Conservation (phyloP, 2,888 invertebrate genomes). For the Tenthredo distinguenda region DNA sequence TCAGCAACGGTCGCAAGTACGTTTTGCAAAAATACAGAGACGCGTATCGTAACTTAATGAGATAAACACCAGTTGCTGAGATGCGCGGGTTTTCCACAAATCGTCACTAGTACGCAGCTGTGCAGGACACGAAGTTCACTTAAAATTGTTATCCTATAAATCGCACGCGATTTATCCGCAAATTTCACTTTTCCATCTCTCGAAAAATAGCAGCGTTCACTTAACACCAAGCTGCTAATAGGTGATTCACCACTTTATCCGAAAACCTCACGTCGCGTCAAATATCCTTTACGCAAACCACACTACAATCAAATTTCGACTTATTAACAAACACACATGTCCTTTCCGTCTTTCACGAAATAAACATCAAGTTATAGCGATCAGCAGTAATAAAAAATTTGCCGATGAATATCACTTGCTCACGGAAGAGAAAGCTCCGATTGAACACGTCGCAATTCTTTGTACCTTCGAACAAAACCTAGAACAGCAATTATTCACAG, state of each 20-base stretch:
- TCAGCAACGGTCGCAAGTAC: not conserved
- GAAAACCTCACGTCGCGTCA: not conserved
- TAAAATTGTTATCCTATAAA: slow-evolving; percentile 16
- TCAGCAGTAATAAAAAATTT: not conserved
- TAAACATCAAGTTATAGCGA: not conserved
- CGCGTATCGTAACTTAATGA: slow-evolving; percentile 53
- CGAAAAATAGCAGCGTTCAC: not conserved
- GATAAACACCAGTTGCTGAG: slow-evolving; percentile 69
- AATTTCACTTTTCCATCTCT: not conserved
- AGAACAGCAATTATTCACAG: not conserved
- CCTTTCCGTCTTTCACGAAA: not conserved
- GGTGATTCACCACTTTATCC: not conserved
- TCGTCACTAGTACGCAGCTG: slow-evolving; percentile 35
- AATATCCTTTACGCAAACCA: not conserved
- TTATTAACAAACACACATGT: not conserved
- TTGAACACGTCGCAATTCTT: not conserved
- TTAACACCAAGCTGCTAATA: not conserved
- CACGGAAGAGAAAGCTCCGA: not conserved
- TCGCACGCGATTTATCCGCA: not conserved
- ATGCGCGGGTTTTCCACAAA: slow-evolving; percentile 57
- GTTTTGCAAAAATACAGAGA: not conserved
- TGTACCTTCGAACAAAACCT: not conserved
- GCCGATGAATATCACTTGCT: not conserved
- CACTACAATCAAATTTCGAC: not conserved
- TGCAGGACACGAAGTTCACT: not conserved